Evolutionary conservation across 2,113 vertebrate genomes (phyloP), one percentile per base, ranked within the genome.

Genomic region (Diadophis punctatus): DNA sequence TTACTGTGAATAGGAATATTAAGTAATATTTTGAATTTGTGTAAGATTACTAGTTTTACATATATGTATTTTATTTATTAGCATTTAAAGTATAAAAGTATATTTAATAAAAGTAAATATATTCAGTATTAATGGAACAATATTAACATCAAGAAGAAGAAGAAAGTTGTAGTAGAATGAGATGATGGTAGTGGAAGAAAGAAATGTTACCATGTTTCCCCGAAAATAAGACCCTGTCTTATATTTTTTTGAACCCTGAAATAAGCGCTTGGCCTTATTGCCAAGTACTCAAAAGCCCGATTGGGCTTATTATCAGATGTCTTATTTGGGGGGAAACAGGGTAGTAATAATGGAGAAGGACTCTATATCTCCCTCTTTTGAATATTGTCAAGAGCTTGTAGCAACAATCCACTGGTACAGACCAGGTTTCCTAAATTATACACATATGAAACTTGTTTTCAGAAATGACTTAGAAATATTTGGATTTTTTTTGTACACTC

Each of bases 11-110:
- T 84, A 90, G 87, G 68, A 94, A 91, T 55, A 90, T 94, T 49
- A 93, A 93, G 95, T 93, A 93, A 80, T 63, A 34, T 92, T 80
- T 95, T 95, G 93, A 68, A 90, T 74, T 85, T 0, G 20, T 90
- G 93, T 91, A 74, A 74, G 89, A 68, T 89, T 93, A 89, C 55
- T n/a, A 93, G 60, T 25, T 30, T 63, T 48, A 14, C 92, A 74
- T 43, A 92, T 93, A 89, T 90, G 16, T 46, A 85, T 63, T 80
- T 80, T 43, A 80, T 80, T 60, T 80, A 80, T 43, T 80, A 43
- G 18, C 34, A 80, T 22, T 80, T 43, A 80, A 22, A 80, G 7
- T 34, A 74, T 34, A 80, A 80, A 80, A 43, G 18, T 80, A 80
- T 43, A 80, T 80, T 80, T 43, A 43, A 23, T 80, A 4, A 39